Conservation (phyloP, 2,113 vertebrate species). For the Lanius collurio region DNA sequence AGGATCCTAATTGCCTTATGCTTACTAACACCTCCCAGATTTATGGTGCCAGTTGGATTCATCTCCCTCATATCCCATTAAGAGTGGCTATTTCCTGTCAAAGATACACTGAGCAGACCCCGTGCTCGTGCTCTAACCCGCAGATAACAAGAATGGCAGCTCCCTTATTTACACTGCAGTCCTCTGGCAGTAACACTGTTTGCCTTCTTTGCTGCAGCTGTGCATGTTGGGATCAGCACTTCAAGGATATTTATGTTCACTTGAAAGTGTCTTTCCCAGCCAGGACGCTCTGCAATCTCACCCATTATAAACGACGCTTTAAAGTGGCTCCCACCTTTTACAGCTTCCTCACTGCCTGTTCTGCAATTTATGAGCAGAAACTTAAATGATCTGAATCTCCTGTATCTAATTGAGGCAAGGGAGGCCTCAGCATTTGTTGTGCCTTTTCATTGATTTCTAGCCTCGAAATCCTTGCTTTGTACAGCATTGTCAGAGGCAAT, state of each 20-base stretch:
- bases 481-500: neutral
- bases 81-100: slow-evolving; percentile 32
- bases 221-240: neutral
- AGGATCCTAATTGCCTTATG: neutral
- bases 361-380: slow-evolving; percentile 22
- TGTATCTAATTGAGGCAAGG: neutral
- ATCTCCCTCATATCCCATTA: slow-evolving; percentile 20
- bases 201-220: neutral
- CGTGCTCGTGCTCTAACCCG: neutral
- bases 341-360: neutral
- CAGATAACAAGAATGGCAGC: neutral
- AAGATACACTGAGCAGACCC: slow-evolving; percentile 30
- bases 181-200: neutral
- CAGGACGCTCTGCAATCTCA: neutral
- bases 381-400: neutral
- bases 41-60: slow-evolving; percentile 39
- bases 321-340: neutral
- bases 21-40: slow-evolving; percentile 36
- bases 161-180: slow-evolving; percentile 1
- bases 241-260: slow-evolving; percentile 33
- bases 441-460: neutral
- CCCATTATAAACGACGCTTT: neutral
- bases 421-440: neutral
- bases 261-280: slow-evolving; percentile 35
- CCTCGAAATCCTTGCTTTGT: neutral